Evolutionary conservation across 1,140 invertebrate species (phyloP).

Genomic region (Scaptomyza pallida): DNA sequence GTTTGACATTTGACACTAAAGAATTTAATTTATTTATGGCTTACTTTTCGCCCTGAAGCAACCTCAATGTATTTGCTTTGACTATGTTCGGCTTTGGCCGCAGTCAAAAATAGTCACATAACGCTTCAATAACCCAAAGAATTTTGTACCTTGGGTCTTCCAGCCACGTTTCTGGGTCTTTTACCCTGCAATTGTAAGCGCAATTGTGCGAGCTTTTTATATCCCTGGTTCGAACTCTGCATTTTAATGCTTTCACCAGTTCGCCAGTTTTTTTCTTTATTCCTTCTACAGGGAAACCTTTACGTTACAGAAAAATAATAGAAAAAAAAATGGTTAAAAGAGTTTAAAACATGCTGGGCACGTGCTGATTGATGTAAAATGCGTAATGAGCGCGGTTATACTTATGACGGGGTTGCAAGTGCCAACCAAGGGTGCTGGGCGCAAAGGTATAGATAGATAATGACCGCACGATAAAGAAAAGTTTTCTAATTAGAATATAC

Average conservation of each 20-base stretch:
- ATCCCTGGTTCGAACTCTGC: slow-evolving; percentile 41
- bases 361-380: slow-evolving; percentile 81
- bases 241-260: slow-evolving; percentile 58
- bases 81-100: slow-evolving; percentile 11
- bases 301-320: neutral
- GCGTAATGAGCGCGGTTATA: slow-evolving; percentile 76
- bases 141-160: slow-evolving; percentile 11
- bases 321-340: slow-evolving; percentile 40
- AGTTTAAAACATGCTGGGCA: slow-evolving; percentile 75
- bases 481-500: slow-evolving; percentile 75
- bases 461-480: slow-evolving; percentile 44
- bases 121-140: slow-evolving; percentile 29
- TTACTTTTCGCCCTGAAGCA: slow-evolving; percentile 1
- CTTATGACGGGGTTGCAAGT: slow-evolving; percentile 36
- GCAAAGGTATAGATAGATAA: slow-evolving; percentile 57
- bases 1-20: neutral
- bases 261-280: slow-evolving; percentile 25
- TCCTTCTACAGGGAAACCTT: slow-evolving; percentile 1
- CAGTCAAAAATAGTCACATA: slow-evolving; percentile 13
- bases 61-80: slow-evolving; percentile 30
- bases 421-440: neutral
- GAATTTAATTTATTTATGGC: neutral
- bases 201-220: slow-evolving; percentile 70
- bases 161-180: slow-evolving; percentile 52
- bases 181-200: slow-evolving; percentile 60